Percentiles rank a stretch among this genome's conserved stretches.
These are phyloP conservation scores for Rhodeus uyekii DNA, from an alignment of 2,797 vertebrate genomes.

Conservation along the genomic window DNA sequence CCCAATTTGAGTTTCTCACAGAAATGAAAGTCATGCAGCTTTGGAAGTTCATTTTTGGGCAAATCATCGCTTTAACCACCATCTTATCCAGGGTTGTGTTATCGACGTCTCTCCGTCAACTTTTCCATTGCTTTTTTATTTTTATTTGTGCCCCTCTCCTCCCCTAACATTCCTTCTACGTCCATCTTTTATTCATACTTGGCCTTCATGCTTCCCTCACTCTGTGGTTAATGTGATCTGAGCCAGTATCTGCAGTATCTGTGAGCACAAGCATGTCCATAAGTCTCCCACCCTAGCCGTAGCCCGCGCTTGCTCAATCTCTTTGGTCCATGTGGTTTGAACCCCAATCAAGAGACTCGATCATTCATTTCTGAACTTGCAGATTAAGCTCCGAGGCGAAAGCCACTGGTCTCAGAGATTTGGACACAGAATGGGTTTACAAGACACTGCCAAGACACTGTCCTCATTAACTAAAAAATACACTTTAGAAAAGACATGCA, in stretches of 20 bases:
- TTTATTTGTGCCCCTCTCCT: background rate
- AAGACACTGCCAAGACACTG: constrained; percentile 17
- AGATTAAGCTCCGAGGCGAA: constrained; percentile 38
- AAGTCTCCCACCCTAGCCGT: constrained; percentile 76
- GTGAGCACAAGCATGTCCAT: constrained; percentile 78
- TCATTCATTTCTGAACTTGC: constrained; percentile 57
- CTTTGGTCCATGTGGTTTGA: constrained; percentile 76
- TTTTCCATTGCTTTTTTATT: background rate
- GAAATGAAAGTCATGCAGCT: background rate
- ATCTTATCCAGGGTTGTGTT: background rate
- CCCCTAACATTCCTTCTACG: constrained; percentile 1
- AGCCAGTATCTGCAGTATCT: constrained; percentile 81
- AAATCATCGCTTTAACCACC: background rate
- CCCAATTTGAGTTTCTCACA: background rate
- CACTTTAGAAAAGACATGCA: background rate
- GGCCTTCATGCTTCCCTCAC: constrained; percentile 56
- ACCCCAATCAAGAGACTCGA: constrained; percentile 75
- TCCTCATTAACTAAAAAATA: constrained; percentile 15
- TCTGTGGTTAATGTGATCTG: constrained; percentile 74
- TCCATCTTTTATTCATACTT: constrained; percentile 51
- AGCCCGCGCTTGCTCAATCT: constrained; percentile 56
- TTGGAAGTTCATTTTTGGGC: background rate
- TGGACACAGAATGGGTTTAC: constrained; percentile 29
- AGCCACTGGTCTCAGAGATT: constrained; percentile 30
- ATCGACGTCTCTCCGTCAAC: constrained; percentile 4